These are phyloP conservation scores for Acanthochromis polyacanthus DNA, from an alignment of 2,113 vertebrate species.

Conservation along the genomic window DNA sequence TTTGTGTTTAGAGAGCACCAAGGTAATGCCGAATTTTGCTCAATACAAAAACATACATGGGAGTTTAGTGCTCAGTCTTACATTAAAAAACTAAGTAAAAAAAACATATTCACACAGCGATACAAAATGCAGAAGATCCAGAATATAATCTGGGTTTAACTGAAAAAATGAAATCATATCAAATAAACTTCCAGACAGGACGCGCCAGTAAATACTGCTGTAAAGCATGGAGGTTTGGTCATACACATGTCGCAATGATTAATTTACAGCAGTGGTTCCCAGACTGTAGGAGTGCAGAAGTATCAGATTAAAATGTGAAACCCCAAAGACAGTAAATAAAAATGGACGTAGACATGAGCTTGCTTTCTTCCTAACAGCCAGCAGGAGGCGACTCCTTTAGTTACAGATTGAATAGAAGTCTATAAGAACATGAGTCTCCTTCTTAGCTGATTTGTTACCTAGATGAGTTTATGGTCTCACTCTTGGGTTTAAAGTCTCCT, in stretches of 20 bases:
- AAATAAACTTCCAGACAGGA: not conserved
- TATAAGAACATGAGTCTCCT: too few species aligned
- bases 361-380: too few species aligned
- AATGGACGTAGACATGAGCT: too few species aligned
- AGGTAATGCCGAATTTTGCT: constrained; percentile 2
- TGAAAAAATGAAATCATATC: not conserved
- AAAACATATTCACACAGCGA: not conserved
- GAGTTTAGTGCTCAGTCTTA: constrained; percentile 9
- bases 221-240: constrained; percentile 5
- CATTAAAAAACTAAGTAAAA: not conserved
- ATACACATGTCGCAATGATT: constrained; percentile 13
- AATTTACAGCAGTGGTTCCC: constrained; percentile 39
- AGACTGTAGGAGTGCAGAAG: constrained; percentile 6
- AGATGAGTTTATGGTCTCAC: too few species aligned
- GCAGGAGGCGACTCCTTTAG: too few species aligned
- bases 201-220: constrained; percentile 11
- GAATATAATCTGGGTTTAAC: constrained; percentile 1
- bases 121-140: constrained; percentile 8
- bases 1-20: constrained; percentile 10
- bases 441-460: too few species aligned
- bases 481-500: too few species aligned
- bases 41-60: constrained; percentile 11
- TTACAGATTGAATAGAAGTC: too few species aligned
- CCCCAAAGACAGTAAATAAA: not conserved
- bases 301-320: not conserved